phyloP scores from a whole-genome alignment of 1,140 invertebrate species.

The Drosophila paulistorum region DNA sequence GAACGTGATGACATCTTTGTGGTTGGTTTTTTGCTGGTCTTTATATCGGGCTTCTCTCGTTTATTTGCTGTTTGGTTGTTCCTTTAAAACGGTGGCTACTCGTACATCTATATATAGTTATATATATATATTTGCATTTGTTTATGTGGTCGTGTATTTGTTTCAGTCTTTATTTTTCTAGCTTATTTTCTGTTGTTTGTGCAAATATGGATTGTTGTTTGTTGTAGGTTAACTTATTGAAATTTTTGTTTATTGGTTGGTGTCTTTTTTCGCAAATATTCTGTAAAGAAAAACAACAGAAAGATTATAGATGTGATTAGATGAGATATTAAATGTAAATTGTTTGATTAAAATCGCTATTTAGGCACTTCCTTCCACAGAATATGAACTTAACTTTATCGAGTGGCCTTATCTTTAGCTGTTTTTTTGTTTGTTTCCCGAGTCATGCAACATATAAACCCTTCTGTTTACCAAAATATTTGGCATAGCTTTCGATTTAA shows the following conservation, averaged over 20 bases:
- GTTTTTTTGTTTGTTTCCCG: no score
- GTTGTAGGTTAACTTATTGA: not conserved
- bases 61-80: slow-evolving; percentile 17
- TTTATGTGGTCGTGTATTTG: slow-evolving; percentile 29
- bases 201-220: slow-evolving; percentile 5
- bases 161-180: not conserved
- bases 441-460: no score
- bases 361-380: no score
- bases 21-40: slow-evolving; percentile 18
- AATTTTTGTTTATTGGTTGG: no score
- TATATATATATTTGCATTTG: slow-evolving; percentile 60
- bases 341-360: no score
- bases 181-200: not conserved
- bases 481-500: no score
- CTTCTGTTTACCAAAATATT: no score
- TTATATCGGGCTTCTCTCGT: slow-evolving; percentile 8
- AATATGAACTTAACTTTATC: no score
- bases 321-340: no score
- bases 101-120: slow-evolving; percentile 18
- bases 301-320: no score
- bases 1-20: slow-evolving; percentile 88
- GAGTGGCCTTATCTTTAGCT: no score
- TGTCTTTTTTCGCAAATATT: not conserved
- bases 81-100: slow-evolving; percentile 41
- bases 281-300: no score